A percentile compares a stretch with the other conserved stretches of the same genome.
Conservation (phyloP, 2,888 invertebrate genomes). For the Trisateles emortualis region DNA sequence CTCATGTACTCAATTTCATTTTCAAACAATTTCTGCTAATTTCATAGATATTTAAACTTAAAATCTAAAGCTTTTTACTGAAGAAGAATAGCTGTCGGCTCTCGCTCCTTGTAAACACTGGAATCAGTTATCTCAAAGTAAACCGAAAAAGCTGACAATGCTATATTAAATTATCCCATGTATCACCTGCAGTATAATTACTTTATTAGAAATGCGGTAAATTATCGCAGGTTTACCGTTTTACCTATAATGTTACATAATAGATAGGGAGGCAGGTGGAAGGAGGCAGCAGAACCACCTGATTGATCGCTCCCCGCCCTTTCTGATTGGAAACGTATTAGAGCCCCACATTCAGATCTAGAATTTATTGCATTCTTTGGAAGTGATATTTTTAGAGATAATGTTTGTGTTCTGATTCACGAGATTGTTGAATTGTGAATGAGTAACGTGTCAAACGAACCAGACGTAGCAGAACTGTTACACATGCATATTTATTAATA, state of each 20-base stretch:
- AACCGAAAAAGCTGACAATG: background rate
- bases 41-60: too few relatives aligned
- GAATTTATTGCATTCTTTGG: conserved; percentile 26
- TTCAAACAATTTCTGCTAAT: too few relatives aligned
- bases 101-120: background rate
- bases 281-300: conserved; percentile 4
- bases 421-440: too few relatives aligned
- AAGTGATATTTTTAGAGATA: conserved; percentile 16
- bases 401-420: too few relatives aligned
- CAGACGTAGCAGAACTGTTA: too few relatives aligned
- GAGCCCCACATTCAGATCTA: conserved; percentile 30
- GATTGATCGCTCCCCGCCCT: conserved; percentile 17
- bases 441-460: too few relatives aligned
- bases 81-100: too few relatives aligned
- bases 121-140: background rate
- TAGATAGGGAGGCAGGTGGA: background rate
- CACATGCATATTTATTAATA: too few relatives aligned
- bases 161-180: background rate
- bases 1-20: too few relatives aligned
- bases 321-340: conserved; percentile 40
- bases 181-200: conserved; percentile 4
- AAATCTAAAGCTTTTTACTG: too few relatives aligned
- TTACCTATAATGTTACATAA: conserved; percentile 10
- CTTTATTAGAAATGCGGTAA: background rate
- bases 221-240: conserved; percentile 11